phyloP scores from a whole-genome alignment of 1,140 invertebrate genomes.

The Chelonus insularis region DNA sequence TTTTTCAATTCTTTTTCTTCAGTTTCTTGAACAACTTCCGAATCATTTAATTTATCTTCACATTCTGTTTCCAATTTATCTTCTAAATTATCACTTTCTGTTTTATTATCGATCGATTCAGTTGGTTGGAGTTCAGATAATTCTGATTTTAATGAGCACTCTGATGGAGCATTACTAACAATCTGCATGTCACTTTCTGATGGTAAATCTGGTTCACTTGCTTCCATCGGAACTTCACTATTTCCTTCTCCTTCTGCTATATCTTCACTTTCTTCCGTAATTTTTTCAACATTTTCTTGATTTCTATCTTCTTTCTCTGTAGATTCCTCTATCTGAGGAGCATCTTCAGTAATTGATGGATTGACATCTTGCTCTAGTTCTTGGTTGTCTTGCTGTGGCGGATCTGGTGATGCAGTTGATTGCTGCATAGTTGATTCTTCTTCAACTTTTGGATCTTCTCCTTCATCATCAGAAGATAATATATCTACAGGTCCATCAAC shows the following conservation, averaged over 20 bases:
- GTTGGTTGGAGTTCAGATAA: neutral
- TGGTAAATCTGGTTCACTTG: constrained; percentile 29
- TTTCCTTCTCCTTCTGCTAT: neutral
- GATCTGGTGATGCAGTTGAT: constrained; percentile 17
- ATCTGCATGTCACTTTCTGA: constrained; percentile 35
- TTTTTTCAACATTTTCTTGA: constrained; percentile 1
- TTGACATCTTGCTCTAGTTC: constrained; percentile 50
- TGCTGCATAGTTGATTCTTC: constrained; percentile 34
- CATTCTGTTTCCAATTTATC: constrained; percentile 7
- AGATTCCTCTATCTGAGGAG: constrained; percentile 20
- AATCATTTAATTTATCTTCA: constrained; percentile 8
- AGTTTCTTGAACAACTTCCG: neutral
- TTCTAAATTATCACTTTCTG: neutral
- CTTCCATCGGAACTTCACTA: constrained; percentile 21
- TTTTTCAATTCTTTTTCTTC: constrained; percentile 15
- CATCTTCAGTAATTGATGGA: constrained; percentile 22
- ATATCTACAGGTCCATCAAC: constrained; percentile 51
- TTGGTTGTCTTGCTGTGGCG: constrained; percentile 27
- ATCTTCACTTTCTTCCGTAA: constrained; percentile 9
- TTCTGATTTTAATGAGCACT: constrained; percentile 23
- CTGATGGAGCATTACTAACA: constrained; percentile 17
- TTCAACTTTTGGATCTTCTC: constrained; percentile 34
- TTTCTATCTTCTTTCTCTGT: constrained; percentile 18
- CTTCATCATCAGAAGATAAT: constrained; percentile 45
- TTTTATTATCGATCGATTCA: neutral